Conservation (phyloP, 2,113 vertebrate genomes). For the Ptilonorhynchus violaceus region DNA sequence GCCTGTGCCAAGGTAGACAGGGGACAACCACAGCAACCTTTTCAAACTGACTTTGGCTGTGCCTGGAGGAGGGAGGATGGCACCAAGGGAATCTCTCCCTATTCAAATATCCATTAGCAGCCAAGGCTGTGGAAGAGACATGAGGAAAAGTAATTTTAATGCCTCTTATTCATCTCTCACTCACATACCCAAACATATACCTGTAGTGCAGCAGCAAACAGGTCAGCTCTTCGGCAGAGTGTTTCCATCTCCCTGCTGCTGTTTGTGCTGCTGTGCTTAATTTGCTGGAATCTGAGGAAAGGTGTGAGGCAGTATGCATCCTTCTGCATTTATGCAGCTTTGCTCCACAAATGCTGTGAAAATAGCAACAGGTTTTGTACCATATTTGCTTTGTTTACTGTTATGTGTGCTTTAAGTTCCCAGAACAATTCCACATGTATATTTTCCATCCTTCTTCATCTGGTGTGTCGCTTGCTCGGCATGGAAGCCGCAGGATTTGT, state of each 20-base stretch:
- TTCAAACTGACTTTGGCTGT: neutral
- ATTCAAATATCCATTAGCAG: neutral
- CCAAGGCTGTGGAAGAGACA: neutral
- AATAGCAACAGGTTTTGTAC: slow-evolving; percentile 65
- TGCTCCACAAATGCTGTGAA: slow-evolving; percentile 53
- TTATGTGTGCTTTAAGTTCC: slow-evolving; percentile 61
- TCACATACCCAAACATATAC: neutral
- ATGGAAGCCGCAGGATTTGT: slow-evolving; percentile 37
- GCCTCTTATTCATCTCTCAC: neutral
- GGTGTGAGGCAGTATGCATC: slow-evolving; percentile 42
- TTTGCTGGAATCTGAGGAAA: slow-evolving; percentile 29
- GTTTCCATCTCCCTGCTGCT: slow-evolving; percentile 17
- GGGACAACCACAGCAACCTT: neutral
- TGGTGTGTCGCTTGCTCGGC: slow-evolving; percentile 57
- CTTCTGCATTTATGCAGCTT: slow-evolving; percentile 42
- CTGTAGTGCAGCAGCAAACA: neutral
- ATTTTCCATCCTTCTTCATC: slow-evolving; percentile 66
- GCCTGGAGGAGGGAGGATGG: neutral
- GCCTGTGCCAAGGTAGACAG: neutral
- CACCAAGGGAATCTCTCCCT: neutral
- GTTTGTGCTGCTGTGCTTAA: slow-evolving; percentile 48
- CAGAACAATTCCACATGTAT: slow-evolving; percentile 68
- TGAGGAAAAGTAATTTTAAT: neutral
- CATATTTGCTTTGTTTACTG: slow-evolving; percentile 70
- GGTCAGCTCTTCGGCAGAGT: neutral